A percentile compares a stretch with the other conserved stretches of the same genome.
Conservation (phyloP, 2,888 invertebrate genomes). For the Philaethria dido region DNA sequence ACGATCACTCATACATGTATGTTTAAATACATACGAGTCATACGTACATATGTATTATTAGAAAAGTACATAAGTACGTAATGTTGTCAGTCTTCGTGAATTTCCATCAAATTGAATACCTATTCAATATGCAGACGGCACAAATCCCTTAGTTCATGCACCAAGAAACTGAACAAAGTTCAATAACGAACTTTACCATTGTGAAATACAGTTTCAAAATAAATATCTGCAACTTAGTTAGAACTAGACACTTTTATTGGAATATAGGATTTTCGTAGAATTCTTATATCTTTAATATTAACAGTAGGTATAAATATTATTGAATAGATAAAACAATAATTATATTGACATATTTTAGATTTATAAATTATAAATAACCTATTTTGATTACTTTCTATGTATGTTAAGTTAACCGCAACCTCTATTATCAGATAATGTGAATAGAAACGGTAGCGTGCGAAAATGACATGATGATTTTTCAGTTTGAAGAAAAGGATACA, state of each 20-base stretch:
- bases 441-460: too few relatives aligned
- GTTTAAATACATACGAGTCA: too few relatives aligned
- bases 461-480: too few relatives aligned
- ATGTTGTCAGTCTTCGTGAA: not conserved
- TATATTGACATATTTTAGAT: too few relatives aligned
- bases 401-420: too few relatives aligned
- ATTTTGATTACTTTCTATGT: too few relatives aligned
- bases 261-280: not conserved
- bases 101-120: slow-evolving; percentile 17
- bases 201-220: slow-evolving; percentile 19
- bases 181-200: slow-evolving; percentile 31
- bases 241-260: not conserved
- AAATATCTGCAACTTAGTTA: slow-evolving; percentile 12
- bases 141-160: slow-evolving; percentile 34
- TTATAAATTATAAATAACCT: too few relatives aligned
- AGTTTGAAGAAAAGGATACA: too few relatives aligned
- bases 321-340: too few relatives aligned
- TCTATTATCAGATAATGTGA: too few relatives aligned
- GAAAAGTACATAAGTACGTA: too few relatives aligned
- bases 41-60: not conserved
- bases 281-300: not conserved
- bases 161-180: slow-evolving; percentile 33
- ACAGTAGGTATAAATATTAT: not conserved
- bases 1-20: too few relatives aligned
- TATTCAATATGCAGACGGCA: slow-evolving; percentile 37